Evolutionary conservation across 2,797 vertebrate species (phyloP).

Genomic region (Esox lucius): DNA sequence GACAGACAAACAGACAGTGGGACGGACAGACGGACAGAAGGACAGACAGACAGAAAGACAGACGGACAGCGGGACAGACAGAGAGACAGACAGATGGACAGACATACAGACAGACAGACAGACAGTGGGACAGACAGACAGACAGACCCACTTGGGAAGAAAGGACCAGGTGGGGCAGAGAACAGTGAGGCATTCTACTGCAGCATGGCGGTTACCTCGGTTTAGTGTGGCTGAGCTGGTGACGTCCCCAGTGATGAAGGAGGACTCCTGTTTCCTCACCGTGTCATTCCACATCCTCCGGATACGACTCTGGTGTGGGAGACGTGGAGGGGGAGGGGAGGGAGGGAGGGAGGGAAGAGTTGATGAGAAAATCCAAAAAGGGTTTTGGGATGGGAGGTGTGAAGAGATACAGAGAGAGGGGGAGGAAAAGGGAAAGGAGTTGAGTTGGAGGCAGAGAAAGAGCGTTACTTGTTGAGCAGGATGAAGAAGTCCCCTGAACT

Average conservation of each 20-base stretch:
- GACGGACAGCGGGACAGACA: too few relatives aligned
- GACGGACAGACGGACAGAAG: too few relatives aligned
- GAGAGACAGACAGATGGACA: too few relatives aligned
- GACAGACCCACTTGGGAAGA: too few relatives aligned
- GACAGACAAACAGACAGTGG: too few relatives aligned
- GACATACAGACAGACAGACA: too few relatives aligned
- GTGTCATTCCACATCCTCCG: conserved; percentile 99
- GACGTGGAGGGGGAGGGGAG: background rate
- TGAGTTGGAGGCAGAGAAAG: background rate
- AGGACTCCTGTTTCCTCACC: conserved; percentile 97
- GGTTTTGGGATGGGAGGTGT: conserved; percentile 4
- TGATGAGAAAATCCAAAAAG: conserved; percentile 7
- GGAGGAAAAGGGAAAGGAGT: background rate
- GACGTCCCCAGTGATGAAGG: conserved; percentile 99
- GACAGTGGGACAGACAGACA: too few relatives aligned
- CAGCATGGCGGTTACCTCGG: conserved; percentile 83
- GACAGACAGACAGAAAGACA: too few relatives aligned
- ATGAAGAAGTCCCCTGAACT: background rate
- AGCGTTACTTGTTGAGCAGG: background rate
- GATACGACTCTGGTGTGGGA: conserved; percentile 87
- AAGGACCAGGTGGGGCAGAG: too few relatives aligned
- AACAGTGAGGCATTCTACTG: too few relatives aligned
- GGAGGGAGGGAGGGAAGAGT: conserved; percentile 6
- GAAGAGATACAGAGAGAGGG: background rate
- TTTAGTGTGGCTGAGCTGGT: conserved; percentile 98